Conservation (phyloP, 1,140 invertebrate genomes). For the Drosophila dunni region DNA sequence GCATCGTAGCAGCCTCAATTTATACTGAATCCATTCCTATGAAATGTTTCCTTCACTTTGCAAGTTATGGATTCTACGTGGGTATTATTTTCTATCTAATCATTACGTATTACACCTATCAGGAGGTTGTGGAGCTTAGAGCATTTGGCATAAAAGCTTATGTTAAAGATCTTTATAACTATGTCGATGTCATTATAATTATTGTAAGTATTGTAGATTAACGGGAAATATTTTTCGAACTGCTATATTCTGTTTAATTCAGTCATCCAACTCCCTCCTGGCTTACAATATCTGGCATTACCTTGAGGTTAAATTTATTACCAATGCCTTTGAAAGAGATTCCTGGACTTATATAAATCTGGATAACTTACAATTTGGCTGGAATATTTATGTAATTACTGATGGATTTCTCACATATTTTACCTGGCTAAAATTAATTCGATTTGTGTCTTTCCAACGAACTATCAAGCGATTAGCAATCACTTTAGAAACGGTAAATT, state of each 20-base stretch:
- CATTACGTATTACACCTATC: conserved; percentile 12
- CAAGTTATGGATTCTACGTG: too few species aligned
- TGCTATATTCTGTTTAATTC: neutral
- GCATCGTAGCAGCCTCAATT: neutral
- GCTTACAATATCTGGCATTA: conserved; percentile 25
- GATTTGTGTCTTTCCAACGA: conserved; percentile 12
- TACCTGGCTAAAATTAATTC: conserved; percentile 9
- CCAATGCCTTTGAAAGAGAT: neutral
- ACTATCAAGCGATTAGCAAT: neutral
- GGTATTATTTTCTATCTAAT: conserved; percentile 10
- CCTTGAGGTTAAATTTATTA: neutral
- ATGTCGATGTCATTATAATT: conserved; percentile 15
- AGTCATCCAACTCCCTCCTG: neutral
- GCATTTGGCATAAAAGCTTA: neutral
- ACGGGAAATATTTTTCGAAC: neutral
- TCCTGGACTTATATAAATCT: conserved; percentile 7
- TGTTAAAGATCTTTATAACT: neutral
- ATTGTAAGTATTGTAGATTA: conserved; percentile 1
- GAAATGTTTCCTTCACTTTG: neutral
- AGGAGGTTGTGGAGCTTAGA: conserved; percentile 1
- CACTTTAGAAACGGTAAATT: conserved; percentile 1
- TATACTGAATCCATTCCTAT: neutral
- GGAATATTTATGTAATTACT: neutral
- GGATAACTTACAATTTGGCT: conserved; percentile 4
- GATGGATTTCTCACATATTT: neutral